These are phyloP conservation scores for Tapera naevia DNA, from an alignment of 2,797 vertebrate species.

Conservation along the genomic window DNA sequence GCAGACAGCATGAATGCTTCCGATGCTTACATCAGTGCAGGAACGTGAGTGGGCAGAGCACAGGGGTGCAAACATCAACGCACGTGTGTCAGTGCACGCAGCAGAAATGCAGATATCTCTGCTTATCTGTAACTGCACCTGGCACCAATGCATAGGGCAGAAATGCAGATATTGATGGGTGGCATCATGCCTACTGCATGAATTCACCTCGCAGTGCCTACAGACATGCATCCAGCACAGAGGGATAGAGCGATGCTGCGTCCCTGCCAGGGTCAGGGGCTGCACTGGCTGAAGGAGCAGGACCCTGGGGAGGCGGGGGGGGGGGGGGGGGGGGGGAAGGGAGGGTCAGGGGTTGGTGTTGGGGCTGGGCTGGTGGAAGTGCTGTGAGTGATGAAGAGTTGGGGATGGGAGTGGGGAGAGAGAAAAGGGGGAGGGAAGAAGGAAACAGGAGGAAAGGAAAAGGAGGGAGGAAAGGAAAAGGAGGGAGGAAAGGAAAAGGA, in stretches of 20 bases:
- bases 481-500: not conserved
- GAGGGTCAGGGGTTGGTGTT: no score
- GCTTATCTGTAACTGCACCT: accelerated
- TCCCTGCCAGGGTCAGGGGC: no score
- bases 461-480: not conserved
- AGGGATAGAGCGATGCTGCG: no score
- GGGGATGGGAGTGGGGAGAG: not conserved
- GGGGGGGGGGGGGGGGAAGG: no score
- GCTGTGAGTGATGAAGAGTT: no score
- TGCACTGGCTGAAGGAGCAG: not conserved
- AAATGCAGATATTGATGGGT: no score
- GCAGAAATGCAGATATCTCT: accelerated
- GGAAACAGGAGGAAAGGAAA: no score
- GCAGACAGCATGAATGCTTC: accelerated
- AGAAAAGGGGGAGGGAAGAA: no score
- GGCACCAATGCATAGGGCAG: not conserved
- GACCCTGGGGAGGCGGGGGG: no score
- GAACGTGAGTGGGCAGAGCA: accelerated
- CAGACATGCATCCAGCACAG: accelerated
- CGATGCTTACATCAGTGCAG: accelerated
- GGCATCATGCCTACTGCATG: not conserved
- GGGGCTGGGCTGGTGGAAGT: not conserved
- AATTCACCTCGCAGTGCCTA: accelerated
- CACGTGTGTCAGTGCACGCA: accelerated
- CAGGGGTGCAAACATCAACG: no score